Base-by-base conservation (phyloP, 2,113 vertebrate genomes). In the Nyctereutes procyonoides region DNA sequence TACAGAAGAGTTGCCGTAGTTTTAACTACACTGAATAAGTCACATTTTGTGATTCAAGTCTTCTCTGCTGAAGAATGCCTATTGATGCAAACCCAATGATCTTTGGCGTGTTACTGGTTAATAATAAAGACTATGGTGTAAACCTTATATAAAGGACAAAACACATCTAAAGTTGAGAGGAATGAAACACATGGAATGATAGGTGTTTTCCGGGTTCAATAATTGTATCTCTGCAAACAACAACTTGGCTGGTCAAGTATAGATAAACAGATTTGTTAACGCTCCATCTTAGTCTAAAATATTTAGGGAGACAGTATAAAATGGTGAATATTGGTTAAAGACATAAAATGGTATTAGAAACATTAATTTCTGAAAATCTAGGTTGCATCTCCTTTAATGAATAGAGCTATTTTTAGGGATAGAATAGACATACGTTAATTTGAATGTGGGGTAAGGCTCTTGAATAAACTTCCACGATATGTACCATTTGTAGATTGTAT, bases 361-460 rank as follows among this genome's bases (percentile, higher is more conserved):
- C 43, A 86, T 32, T 69, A 58, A 92, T 95, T 97, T 93, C 82
- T 81, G 74, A 95, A 92, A 96, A 95, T 95, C 69, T 90, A 96
- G 85, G 80, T 97, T 90, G 82, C 63, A 79, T 65, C 90, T 98
- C 81, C 60, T 93, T 96, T 95, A 97, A 96, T 92, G 95, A 97
- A 96, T 86, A 96, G 43, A 96, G 80, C 53, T 95, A 95, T 83
- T 93, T 97, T 96, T 92, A 96, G 48, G 77, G 56, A 51, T 38
- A 82, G 74, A 97, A 92, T 17, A 90, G 69, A 38, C 58, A 7
- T 92, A 90, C 43, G 9, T 95, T 96, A 95, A 92, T 95, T 84
- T 97, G 79, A 95, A 97, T 84, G 48, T 95, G n/a, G 92, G 80
- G 94, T 83, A 85, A 95, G 48, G 76, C 63, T 53, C 24, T 79